phyloP scores from a whole-genome alignment of 2,113 vertebrate genomes.

The Phaethornis superciliosus region DNA sequence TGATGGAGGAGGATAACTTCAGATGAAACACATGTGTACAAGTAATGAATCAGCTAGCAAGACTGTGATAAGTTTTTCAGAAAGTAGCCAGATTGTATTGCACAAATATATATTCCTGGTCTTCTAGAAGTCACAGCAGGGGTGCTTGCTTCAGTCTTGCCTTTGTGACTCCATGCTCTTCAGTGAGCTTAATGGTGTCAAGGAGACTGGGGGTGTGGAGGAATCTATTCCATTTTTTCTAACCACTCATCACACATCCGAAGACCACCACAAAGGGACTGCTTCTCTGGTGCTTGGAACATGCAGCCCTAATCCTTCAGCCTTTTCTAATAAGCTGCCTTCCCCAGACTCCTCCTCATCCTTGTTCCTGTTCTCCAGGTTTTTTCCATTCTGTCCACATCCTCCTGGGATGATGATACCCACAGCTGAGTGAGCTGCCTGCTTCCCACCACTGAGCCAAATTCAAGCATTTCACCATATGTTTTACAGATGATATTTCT shows the following conservation, averaged over 20 bases:
- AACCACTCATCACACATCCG: not conserved
- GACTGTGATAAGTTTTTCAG: not conserved
- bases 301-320: not conserved
- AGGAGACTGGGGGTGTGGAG: not conserved
- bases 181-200: not conserved
- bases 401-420: not conserved
- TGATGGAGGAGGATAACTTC: not conserved
- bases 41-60: not conserved
- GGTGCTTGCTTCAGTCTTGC: not conserved
- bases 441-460: not conserved
- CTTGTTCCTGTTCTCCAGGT: not conserved
- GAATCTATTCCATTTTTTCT: not conserved
- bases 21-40: not conserved
- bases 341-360: not conserved
- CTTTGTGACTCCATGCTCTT: not conserved
- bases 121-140: not conserved
- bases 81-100: not conserved
- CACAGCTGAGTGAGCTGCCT: not conserved
- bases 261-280: not conserved
- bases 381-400: not conserved
- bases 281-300: not conserved
- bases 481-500: conserved; percentile 36
- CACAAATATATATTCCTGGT: not conserved
- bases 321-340: not conserved
- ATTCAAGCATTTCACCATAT: not conserved